phyloP scores from a whole-genome alignment of 37 sponge, comb jelly and placozoan genomes.

The Aplysina aerophoba region DNA sequence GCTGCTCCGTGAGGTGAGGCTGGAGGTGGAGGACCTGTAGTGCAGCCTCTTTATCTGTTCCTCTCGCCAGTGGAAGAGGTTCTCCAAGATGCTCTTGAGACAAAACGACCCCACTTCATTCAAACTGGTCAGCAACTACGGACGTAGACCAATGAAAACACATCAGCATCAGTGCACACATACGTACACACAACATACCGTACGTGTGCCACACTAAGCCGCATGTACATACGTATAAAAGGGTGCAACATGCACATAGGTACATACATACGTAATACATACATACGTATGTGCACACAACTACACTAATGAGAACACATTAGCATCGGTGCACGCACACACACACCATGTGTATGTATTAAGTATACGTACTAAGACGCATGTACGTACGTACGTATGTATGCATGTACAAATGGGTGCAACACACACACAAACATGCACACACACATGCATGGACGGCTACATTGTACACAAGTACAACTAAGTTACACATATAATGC shows the following conservation, averaged over 20 bases:
- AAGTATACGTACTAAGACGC: too few relatives aligned
- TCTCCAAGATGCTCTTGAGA: slow-evolving; percentile 80
- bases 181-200: neutral
- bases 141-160: neutral
- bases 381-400: neutral
- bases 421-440: neutral
- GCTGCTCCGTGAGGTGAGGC: neutral
- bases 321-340: too few relatives aligned
- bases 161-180: neutral
- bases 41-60: slow-evolving; percentile 60
- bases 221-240: too few relatives aligned
- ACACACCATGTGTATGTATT: too few relatives aligned
- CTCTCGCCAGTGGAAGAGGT: slow-evolving; percentile 87
- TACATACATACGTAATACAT: neutral
- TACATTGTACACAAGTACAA: too few relatives aligned
- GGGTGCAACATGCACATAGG: too few relatives aligned
- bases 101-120: slow-evolving; percentile 88
- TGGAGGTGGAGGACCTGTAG: neutral
- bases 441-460: neutral
- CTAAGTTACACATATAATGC: too few relatives aligned
- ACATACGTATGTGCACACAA: too few relatives aligned
- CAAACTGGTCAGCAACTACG: slow-evolving; percentile 77
- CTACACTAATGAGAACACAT: too few relatives aligned
- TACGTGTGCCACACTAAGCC: too few relatives aligned
- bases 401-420: neutral